Conservation (phyloP, 1,140 invertebrate species). For the Polypedilum pembai region DNA sequence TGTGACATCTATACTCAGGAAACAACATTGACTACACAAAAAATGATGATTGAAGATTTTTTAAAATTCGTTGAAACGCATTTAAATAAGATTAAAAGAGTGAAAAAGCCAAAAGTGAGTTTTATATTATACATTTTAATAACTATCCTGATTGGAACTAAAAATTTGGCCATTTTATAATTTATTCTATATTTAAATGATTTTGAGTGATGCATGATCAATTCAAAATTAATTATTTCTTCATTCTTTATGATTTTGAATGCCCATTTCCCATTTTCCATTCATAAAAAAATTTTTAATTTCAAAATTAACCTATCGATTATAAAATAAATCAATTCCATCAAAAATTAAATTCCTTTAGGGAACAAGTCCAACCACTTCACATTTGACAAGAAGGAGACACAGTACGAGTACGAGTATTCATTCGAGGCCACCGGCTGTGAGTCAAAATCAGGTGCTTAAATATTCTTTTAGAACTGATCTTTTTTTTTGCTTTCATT, state of each 20-base stretch:
- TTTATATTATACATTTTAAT: constrained; percentile 31
- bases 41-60: constrained; percentile 67
- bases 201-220: background rate
- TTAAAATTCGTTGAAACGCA: constrained; percentile 79
- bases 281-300: constrained; percentile 29
- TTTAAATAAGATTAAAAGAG: constrained; percentile 81
- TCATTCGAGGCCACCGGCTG: constrained; percentile 46
- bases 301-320: constrained; percentile 28
- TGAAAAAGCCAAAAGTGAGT: constrained; percentile 45
- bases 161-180: background rate
- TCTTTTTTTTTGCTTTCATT: background rate
- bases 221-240: too few relatives aligned
- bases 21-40: constrained; percentile 49
- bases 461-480: too few relatives aligned
- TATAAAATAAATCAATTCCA: constrained; percentile 31
- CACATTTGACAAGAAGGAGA: constrained; percentile 59
- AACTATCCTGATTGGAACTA: background rate
- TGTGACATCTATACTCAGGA: constrained; percentile 70
- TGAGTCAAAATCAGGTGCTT: constrained; percentile 35
- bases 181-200: background rate
- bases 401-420: constrained; percentile 59
- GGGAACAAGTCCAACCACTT: constrained; percentile 49
- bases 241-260: too few relatives aligned
- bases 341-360: constrained; percentile 38
- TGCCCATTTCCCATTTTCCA: background rate